Base-by-base conservation (phyloP, 2,888 invertebrate species). In the Labia minor region DNA sequence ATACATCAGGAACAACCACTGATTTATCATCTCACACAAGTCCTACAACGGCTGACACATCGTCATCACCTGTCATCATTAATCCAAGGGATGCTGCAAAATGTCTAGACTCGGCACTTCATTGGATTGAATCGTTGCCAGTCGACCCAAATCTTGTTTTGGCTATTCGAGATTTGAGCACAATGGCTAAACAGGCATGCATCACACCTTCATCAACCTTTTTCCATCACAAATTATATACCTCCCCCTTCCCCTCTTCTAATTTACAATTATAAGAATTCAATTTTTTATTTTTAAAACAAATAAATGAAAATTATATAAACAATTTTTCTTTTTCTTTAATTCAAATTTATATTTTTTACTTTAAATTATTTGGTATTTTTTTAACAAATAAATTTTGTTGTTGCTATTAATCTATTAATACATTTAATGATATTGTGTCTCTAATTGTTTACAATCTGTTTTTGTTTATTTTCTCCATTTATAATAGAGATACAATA, bases 41-140 rank as follows among this genome's bases (percentile, higher is more conserved):
- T 8, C 16, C 16, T 20, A 62, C 14, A n/a, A 26, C 19, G 37
- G 26, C 63, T 18, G 62, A 37, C 14, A n/a, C 63, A 11, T 65
- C 37, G 14, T 71, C 72, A 37, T 78, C 79, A 0, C 74, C 74
- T 11, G 77, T 79, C 20, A 72, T 74, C n/a, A 49, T 49, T 14
- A 14, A 14, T 3, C 49, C 49, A 2, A 4, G 49, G 37, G 79
- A 80, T 71, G 77, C 77, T 8, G 78, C 77, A 37, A 73, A 73
- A 65, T 74, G 78, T 63, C 74, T 81, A 37, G 75, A 76, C 37
- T 76, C 77, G 68, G 80, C 79, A 61, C 75, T 80, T 26, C 71
- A 75, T 11, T 81, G 80, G 80, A 80, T 80, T 78, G 80, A 81
- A 71, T 77, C 77, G 66, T 78, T 80, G 73, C 78, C 80, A 18